Percentiles rank a stretch among this genome's conserved stretches.
phyloP scores from a whole-genome alignment of 2,113 vertebrate genomes.

The Zosterops pallidus region DNA sequence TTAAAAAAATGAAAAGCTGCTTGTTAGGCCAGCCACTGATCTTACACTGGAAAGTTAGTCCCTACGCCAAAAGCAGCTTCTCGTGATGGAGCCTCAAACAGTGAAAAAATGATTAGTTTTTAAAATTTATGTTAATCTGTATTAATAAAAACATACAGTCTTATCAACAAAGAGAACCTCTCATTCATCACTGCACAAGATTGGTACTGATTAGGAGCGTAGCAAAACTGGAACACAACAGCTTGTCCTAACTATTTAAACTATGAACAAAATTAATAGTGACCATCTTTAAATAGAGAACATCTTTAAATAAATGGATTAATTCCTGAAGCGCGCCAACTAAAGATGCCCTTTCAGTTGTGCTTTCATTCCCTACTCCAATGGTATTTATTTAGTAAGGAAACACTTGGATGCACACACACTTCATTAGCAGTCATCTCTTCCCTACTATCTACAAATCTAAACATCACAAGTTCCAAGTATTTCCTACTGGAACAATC shows the following conservation, averaged over 20 bases:
- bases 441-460: background rate
- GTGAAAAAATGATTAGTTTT: background rate
- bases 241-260: background rate
- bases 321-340: background rate
- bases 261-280: background rate
- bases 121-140: background rate
- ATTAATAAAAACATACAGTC: background rate
- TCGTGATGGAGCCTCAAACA: fast-evolving
- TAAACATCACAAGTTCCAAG: background rate
- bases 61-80: background rate
- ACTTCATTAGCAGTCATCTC: slow-evolving; percentile 4
- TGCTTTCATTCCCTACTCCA: background rate
- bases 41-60: background rate
- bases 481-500: background rate
- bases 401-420: background rate
- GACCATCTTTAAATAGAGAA: background rate
- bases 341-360: background rate
- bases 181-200: background rate
- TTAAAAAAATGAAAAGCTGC: background rate
- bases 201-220: background rate
- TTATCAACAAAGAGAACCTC: background rate
- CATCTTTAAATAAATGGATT: background rate
- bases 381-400: background rate
- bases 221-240: background rate
- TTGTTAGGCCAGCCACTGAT: background rate